Base-by-base conservation (phyloP, 2,888 invertebrate species). In the Oscheius sp. region DNA sequence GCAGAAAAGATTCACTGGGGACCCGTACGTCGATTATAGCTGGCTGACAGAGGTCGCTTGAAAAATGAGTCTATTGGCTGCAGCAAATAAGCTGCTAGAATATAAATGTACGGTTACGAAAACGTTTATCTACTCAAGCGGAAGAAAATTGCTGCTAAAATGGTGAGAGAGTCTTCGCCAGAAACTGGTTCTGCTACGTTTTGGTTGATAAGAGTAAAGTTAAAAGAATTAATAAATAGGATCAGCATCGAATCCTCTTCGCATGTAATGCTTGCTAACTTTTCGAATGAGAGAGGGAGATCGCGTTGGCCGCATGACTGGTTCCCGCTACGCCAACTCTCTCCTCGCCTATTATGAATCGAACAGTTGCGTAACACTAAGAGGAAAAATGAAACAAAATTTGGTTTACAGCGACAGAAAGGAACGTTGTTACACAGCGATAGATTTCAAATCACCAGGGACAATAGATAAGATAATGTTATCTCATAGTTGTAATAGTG, bases 261-360 rank as follows among this genome's bases (percentile, higher is more conserved):
- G 37, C 37, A 10, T 34, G 42, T 42, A 3, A 6, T 12, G 52
- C 25, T 27, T 42, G 17, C 17, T 6, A 12, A n/a, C n/a, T n/a
- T n/a, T n/a, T n/a, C n/a, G n/a, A n/a, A n/a, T n/a, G 17, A 55
- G 55, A 33, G 34, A 25, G 37, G 12, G 20, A 37, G 20, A 2
- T 8, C 1, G 57, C 17, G 33, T 33, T 37, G 27, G 27, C 25
- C 57, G 57, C 37, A 37, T 37, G 57, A 57, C 57, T 57, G 39
- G 57, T 57, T 57, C 37, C 23, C 37, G 37, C 52, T 25, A 29
- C 23, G 37, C n/a, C 4, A 33, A 33, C 25, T 15, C 25, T 42
- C 37, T 45, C 2, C 25, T 17, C 42, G 25, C 45, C 42, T 29
- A 39, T 45, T 29, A 29, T 61, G 45, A 17, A 61, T 42, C 6